These are phyloP conservation scores for Lepidurus packardi DNA, from an alignment of 1,140 invertebrate species.

Conservation along the genomic window DNA sequence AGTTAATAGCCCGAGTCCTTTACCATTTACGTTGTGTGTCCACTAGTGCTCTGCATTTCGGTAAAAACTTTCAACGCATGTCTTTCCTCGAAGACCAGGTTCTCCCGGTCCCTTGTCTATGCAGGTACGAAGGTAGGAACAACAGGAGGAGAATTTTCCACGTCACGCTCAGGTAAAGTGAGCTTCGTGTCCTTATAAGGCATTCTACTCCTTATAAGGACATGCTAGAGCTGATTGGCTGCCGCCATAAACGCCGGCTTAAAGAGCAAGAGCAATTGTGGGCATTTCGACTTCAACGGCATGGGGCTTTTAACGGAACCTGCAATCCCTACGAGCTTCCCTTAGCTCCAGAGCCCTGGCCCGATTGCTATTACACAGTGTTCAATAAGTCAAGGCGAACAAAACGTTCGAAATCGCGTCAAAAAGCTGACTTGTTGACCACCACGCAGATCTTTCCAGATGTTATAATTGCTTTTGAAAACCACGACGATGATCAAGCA, in stretches of 20 bases:
- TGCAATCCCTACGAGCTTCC: neutral
- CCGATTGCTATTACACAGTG: neutral
- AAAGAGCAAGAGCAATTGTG: neutral
- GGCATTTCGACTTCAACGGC: neutral
- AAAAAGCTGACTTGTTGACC: neutral
- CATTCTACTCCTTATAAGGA: neutral
- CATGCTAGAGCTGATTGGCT: constrained; percentile 7
- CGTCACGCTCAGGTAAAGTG: constrained; percentile 21
- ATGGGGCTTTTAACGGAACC: constrained; percentile 10
- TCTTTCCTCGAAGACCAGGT: neutral
- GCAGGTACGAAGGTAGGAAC: neutral
- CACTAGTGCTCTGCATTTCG: neutral
- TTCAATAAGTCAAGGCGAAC: constrained; percentile 14
- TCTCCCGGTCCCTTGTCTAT: neutral
- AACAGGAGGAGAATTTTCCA: constrained; percentile 2
- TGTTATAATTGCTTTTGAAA: neutral
- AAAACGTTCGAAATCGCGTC: constrained; percentile 1
- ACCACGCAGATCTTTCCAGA: neutral
- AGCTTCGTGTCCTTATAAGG: constrained; percentile 18
- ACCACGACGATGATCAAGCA: too few relatives aligned
- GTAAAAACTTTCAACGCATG: neutral
- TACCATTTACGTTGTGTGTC: neutral
- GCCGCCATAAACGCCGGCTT: constrained; percentile 7
- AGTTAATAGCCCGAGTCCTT: neutral
- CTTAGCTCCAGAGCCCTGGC: neutral